These are phyloP conservation scores for Equus quagga DNA, from an alignment of 2,113 vertebrate species.

Conservation along the genomic window DNA sequence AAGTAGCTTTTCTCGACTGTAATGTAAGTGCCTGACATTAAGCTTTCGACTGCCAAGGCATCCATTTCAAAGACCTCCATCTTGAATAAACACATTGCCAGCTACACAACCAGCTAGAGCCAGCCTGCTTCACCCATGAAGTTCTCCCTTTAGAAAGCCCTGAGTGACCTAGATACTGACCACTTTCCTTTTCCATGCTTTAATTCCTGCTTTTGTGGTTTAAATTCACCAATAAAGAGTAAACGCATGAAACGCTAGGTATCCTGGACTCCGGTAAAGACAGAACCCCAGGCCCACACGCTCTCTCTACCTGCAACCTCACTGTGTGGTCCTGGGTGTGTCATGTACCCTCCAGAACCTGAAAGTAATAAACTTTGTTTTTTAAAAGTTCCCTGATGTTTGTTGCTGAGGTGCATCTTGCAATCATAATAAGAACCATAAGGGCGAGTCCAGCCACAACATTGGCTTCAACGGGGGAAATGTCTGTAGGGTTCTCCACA, in stretches of 20 bases:
- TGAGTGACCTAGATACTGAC: neutral
- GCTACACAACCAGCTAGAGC: neutral
- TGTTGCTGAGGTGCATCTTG: neutral
- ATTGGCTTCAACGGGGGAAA: neutral
- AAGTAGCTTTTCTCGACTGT: neutral
- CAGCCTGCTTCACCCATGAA: neutral
- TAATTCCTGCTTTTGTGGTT: neutral
- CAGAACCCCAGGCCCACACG: neutral
- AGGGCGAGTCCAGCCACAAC: neutral
- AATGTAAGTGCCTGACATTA: neutral
- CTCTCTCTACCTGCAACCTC: neutral
- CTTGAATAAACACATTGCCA: no score
- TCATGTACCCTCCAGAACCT: neutral
- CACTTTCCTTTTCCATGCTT: neutral
- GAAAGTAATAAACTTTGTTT: neutral
- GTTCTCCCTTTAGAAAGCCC: neutral
- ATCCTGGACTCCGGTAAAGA: neutral
- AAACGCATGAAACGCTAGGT: neutral
- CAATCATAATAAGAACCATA: neutral
- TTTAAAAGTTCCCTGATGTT: neutral
- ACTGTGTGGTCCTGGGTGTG: neutral
- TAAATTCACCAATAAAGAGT: neutral
- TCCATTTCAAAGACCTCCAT: neutral
- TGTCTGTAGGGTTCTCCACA: neutral
- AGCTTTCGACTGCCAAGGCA: neutral